Percentiles rank a stretch among this genome's conserved stretches.
Evolutionary conservation across 2,797 vertebrate genomes (phyloP).

Genomic region (Pantherophis alleghaniensis): DNA sequence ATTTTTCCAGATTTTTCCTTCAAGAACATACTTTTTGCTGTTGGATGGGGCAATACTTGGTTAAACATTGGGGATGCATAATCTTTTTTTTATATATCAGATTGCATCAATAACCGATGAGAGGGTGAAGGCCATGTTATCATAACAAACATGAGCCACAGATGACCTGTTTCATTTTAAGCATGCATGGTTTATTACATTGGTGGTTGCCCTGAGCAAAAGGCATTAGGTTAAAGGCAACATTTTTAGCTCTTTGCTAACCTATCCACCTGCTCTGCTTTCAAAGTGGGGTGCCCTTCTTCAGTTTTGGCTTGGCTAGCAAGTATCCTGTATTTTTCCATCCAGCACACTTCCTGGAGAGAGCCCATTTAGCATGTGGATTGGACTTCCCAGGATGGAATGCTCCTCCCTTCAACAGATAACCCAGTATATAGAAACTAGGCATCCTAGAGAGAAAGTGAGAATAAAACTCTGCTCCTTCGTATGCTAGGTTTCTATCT

Average conservation of each 20-base stretch:
- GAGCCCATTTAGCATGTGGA: neutral
- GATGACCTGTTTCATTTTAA: neutral
- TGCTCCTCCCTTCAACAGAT: neutral
- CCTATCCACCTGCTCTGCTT: neutral
- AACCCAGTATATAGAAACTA: neutral
- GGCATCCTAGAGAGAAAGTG: neutral
- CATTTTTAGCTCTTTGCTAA: neutral
- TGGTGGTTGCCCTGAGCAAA: neutral
- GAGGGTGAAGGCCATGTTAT: neutral
- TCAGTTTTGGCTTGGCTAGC: neutral
- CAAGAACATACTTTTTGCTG: neutral
- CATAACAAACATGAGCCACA: neutral
- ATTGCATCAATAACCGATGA: neutral
- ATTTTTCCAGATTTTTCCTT: neutral
- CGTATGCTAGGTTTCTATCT: neutral
- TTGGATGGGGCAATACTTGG: neutral
- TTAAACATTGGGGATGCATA: neutral
- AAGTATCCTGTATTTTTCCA: neutral
- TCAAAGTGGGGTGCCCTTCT: neutral
- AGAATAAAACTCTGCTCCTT: neutral
- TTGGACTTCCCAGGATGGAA: neutral
- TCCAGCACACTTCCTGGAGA: neutral
- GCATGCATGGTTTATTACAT: neutral
- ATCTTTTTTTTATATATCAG: neutral
- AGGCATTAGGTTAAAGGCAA: conserved; percentile 11